These are phyloP conservation scores for Sus scrofa DNA, from an alignment of 2,113 vertebrate genomes.

Conservation along the genomic window T2T-Sscrofa CM000821.6:7812001-7812500, in stretches of 20 bases:
- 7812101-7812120: background rate
- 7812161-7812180: background rate
- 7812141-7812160: too few relatives aligned
- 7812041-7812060: background rate
- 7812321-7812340: background rate
- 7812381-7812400: background rate
- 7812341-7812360: background rate
- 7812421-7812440: background rate
- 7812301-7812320: background rate
- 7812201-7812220: background rate
- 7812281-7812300: background rate
- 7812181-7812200: background rate
- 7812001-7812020: background rate
- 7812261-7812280: background rate
- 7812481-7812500: slow-evolving; percentile 33
- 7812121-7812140: background rate
- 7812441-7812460: background rate
- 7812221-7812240: background rate
- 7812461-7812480: background rate
- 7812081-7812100: background rate
- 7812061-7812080: background rate
- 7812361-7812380: background rate
- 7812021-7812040: background rate
- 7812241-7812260: background rate
- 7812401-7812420: background rate